phyloP scores from a whole-genome alignment of 2,888 invertebrate species.

The Azorinus chamasolen region DNA sequence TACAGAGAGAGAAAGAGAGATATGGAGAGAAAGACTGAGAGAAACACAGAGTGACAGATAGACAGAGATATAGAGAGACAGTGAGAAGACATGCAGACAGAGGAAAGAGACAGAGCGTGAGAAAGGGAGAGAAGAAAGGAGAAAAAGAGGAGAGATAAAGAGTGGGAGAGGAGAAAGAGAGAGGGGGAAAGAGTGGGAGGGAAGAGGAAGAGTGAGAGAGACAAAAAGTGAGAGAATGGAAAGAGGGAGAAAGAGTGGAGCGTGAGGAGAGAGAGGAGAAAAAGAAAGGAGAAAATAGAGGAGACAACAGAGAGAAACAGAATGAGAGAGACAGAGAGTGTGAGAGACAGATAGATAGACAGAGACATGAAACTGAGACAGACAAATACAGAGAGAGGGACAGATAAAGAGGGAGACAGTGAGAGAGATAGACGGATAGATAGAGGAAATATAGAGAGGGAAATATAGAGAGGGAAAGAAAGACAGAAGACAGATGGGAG shows the following conservation, averaged over 20 bases:
- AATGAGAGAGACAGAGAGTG: too few species aligned
- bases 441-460: background rate
- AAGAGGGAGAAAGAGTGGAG: too few species aligned
- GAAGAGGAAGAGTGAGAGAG: background rate
- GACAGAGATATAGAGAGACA: too few species aligned
- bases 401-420: background rate
- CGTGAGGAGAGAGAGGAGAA: background rate
- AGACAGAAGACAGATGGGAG: background rate
- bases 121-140: too few species aligned
- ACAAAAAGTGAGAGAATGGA: background rate
- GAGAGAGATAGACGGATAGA: background rate
- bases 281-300: background rate
- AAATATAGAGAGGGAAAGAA: background rate
- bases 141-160: too few species aligned
- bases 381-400: background rate
- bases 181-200: too few species aligned
- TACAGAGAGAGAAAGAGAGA: too few species aligned
- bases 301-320: background rate
- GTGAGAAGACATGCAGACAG: too few species aligned
- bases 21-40: too few species aligned
- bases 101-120: too few species aligned
- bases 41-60: too few species aligned
- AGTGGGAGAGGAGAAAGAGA: too few species aligned
- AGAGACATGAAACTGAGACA: background rate
- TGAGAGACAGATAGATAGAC: background rate